Base-by-base conservation (phyloP, 2,113 vertebrate genomes). In the Pelmatolapia mariae region DNA sequence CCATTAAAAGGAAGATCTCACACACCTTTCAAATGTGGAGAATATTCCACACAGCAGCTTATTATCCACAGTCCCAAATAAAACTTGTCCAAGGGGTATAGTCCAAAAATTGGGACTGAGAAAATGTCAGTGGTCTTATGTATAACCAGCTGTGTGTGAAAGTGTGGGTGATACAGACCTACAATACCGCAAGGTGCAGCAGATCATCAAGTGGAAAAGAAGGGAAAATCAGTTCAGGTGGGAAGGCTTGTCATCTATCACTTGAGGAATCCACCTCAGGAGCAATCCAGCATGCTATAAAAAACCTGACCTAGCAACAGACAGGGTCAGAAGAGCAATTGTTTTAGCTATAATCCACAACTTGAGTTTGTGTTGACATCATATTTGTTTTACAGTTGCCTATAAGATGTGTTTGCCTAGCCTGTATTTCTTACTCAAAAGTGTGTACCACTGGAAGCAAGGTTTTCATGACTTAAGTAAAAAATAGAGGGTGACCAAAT, bases 111-210 rank as follows among this genome's bases (percentile, higher is more conserved):
- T 61, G 26, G 1, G 31, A 61, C 26, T 61, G 26, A 31, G 57
- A 31, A 18, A 61, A 18, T 61, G 5, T 18, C 57, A 18, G 57
- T 31, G 26, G 26, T 31, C 57, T 61, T 31, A 18, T 61, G 5
- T 61, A 1, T 61, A 31, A 31, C 15, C 57, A 61, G 10, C 15
- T 61, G 57, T 61, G 57, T 61, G 8, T 61, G 15, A 61, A 61
- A 3, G 0, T 1, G 15, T 61, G 0, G 0, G 57, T 31, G 57
- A 61, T 61, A 31, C 26, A 31, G 57, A 2, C 57, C 26, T 61
- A 31, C 1, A 61, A 61, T 4, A 18, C 8, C 0, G 0, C 0
- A 59, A 59, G 15, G 29, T 61, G 29, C 29, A 61, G 0, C 29
- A 31, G 15, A 31, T 61, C 57, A 0, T 31, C 26, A 61, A 61